phyloP scores from a whole-genome alignment of 2,113 vertebrate genomes.

The Cheirogaleus medius region DNA sequence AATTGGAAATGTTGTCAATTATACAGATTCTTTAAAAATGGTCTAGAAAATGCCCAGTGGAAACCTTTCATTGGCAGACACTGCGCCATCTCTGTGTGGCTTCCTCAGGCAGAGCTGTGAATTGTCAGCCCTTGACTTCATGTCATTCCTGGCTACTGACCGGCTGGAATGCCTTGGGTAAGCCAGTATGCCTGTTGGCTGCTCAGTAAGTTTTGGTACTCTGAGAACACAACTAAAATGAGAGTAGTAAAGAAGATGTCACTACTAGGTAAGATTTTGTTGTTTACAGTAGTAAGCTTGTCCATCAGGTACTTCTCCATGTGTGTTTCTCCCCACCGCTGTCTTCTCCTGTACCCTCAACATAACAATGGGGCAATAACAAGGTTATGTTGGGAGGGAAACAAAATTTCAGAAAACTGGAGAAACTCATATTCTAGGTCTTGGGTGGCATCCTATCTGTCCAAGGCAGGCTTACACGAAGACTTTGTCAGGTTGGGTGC shows the following conservation, averaged over 20 bases:
- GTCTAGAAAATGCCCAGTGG: background rate
- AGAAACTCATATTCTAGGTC: background rate
- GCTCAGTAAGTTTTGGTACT: background rate
- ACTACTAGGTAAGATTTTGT: background rate
- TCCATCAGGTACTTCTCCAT: background rate
- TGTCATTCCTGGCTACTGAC: background rate
- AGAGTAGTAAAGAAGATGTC: background rate
- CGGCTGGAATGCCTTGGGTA: background rate
- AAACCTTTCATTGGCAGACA: background rate
- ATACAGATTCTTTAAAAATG: background rate
- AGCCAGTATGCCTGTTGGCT: background rate
- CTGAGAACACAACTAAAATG: background rate
- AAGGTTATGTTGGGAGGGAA: fast-evolving
- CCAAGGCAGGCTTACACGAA: background rate
- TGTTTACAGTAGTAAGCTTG: background rate
- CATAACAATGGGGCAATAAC: fast-evolving
- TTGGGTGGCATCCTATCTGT: background rate
- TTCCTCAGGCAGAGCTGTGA: background rate
- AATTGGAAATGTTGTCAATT: background rate
- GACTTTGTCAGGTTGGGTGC: no score
- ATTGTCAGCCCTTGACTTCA: background rate
- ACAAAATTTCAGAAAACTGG: background rate
- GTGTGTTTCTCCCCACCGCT: background rate
- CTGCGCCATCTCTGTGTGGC: fast-evolving
- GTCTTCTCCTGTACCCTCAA: background rate